Evolutionary conservation across 2,113 vertebrate species (phyloP).

Genomic region (Elephantulus edwardii): DNA sequence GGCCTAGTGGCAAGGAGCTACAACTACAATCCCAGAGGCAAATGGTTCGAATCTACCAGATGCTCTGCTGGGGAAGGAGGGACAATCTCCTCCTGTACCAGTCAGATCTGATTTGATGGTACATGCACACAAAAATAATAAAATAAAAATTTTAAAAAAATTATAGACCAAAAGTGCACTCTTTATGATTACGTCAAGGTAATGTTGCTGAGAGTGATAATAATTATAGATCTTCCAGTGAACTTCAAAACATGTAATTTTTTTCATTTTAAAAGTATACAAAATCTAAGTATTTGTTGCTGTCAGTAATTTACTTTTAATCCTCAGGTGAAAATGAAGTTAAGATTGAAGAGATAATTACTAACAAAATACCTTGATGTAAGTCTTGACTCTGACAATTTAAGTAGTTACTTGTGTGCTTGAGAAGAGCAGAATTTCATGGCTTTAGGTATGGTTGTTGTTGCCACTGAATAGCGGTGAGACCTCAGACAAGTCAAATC

Average conservation of each 20-base stretch:
- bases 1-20: too few species aligned
- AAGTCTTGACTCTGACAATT: conserved; percentile 34
- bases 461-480: neutral
- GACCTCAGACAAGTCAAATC: neutral
- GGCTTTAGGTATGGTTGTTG: neutral
- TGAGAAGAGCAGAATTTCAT: conserved; percentile 47
- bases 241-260: conserved; percentile 25
- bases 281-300: conserved; percentile 46
- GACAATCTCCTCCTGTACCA: too few species aligned
- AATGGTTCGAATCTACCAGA: too few species aligned
- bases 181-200: neutral
- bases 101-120: too few species aligned
- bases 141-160: too few species aligned
- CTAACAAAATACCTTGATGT: conserved; percentile 6
- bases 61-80: too few species aligned
- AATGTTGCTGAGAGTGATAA: conserved; percentile 10
- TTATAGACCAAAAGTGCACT: neutral
- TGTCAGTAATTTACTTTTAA: conserved; percentile 30
- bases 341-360: conserved; percentile 31
- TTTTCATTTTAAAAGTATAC: neutral
- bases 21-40: too few species aligned
- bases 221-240: conserved; percentile 51
- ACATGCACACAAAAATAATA: too few species aligned
- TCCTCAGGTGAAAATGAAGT: conserved; percentile 5
- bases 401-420: conserved; percentile 30